Evolutionary conservation across 2,888 invertebrate species (phyloP), one percentile per base, ranked within the genome.

Genomic region (Lasiommata megera): DNA sequence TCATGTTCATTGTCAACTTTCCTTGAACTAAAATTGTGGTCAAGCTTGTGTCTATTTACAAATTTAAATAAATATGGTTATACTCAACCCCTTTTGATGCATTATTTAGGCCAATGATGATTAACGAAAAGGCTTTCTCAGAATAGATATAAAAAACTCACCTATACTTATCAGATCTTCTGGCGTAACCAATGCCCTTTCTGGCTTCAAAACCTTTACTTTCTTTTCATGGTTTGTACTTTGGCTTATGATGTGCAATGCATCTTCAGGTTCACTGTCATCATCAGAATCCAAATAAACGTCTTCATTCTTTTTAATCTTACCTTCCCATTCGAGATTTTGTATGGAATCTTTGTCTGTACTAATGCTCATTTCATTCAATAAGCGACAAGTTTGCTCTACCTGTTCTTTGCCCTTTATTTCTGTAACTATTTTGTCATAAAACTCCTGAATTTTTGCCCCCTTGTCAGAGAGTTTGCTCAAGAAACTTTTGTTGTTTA

Each of bases 271-370:
- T 18, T 92, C 92, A 70, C 93, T 93, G 47, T 93, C 93, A 62
- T 93, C 93, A 70, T 93, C 93, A 1, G 93, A 84, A 71, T 92
- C 92, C 14, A 92, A 71, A 60, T 84, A 82, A 9, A 61, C 67
- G n/a, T 79, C 69, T 5, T 67, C 67, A 41, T 73, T 70, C 16
- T 70, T 73, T 12, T 82, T 73, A 14, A 88, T 76, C 67, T 88
- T 88, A 29, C 92, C 91, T 16, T 89, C 87, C 94, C 94, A 93
- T 83, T 94, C 94, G 1, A 93, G 72, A 70, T 92, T 80, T 72
- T 91, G 91, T 56, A 93, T 80, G 3, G 84, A 75, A 44, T 83
- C 74, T 68, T 89, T 90, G 29, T 90, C 87, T 31, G 87, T 73
- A 50, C 74, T 81, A 28, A 93, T 74, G 56, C 88, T 92, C 58